Evolutionary conservation across 35 echinoderm and acorn worm genomes (phyloP).

Genomic region (Ophioderma brevispina): DNA sequence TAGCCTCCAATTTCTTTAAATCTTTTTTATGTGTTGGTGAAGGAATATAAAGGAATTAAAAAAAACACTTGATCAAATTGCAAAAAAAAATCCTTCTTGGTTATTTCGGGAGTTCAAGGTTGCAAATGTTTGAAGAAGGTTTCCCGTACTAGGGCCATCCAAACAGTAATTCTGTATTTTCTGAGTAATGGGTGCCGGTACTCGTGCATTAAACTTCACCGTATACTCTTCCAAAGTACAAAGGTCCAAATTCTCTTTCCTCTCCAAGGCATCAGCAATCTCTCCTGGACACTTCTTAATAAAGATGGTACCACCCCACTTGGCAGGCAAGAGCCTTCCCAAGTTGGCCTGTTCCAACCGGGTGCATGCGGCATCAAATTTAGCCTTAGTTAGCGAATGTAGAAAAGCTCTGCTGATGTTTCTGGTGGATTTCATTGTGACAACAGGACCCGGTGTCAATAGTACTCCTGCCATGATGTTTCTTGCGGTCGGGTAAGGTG

Average conservation of each 20-base stretch:
- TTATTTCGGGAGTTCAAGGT: no score
- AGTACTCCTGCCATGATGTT: neutral
- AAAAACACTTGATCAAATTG: no score
- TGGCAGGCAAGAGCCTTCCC: neutral
- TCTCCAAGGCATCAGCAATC: neutral
- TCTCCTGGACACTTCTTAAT: neutral
- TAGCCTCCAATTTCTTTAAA: no score
- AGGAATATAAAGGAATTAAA: no score
- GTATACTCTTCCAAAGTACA: neutral
- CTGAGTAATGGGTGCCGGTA: neutral
- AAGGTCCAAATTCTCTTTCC: neutral
- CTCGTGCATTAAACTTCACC: neutral
- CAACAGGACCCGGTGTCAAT: neutral
- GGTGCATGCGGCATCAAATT: neutral
- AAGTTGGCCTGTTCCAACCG: neutral
- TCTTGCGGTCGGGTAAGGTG: neutral
- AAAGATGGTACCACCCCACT: neutral
- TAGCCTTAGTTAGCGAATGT: neutral
- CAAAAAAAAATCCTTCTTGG: no score
- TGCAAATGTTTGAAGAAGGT: no score
- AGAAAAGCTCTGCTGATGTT: neutral
- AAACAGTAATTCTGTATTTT: no score
- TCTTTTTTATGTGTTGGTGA: no score
- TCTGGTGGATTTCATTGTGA: neutral
- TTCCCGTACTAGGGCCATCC: no score